Conservation (phyloP, 2,113 vertebrate species). For the Pontoporia blainvillei region DNA sequence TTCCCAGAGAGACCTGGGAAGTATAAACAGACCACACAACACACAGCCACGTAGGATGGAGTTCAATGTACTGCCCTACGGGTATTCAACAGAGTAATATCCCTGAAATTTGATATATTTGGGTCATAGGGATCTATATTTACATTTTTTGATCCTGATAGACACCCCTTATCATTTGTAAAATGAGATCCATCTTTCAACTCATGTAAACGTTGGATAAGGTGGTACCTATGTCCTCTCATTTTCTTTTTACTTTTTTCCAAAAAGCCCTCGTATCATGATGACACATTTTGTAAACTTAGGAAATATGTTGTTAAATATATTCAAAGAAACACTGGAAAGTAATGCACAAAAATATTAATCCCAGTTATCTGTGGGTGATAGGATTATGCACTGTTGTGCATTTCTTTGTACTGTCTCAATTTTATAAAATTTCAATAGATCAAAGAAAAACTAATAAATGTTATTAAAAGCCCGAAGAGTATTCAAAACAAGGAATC, state of each 20-base stretch:
- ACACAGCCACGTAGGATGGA: rapidly evolving
- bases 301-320: background rate
- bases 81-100: too few species aligned
- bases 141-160: background rate
- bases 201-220: background rate
- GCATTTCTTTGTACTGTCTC: background rate
- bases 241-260: background rate
- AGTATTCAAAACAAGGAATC: background rate
- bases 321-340: background rate
- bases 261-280: background rate
- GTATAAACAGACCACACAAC: background rate
- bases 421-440: background rate
- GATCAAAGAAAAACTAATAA: background rate
- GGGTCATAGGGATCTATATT: rapidly evolving
- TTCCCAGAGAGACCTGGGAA: background rate
- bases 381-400: background rate
- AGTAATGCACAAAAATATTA: background rate
- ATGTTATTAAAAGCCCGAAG: background rate
- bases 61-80: rapidly evolving
- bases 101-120: too few species aligned
- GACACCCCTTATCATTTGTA: rapidly evolving
- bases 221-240: rapidly evolving
- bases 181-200: background rate
- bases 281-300: background rate
- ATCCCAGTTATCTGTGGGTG: background rate